phyloP scores from a whole-genome alignment of 1,140 invertebrate genomes.

The Drosophila erecta region DNA sequence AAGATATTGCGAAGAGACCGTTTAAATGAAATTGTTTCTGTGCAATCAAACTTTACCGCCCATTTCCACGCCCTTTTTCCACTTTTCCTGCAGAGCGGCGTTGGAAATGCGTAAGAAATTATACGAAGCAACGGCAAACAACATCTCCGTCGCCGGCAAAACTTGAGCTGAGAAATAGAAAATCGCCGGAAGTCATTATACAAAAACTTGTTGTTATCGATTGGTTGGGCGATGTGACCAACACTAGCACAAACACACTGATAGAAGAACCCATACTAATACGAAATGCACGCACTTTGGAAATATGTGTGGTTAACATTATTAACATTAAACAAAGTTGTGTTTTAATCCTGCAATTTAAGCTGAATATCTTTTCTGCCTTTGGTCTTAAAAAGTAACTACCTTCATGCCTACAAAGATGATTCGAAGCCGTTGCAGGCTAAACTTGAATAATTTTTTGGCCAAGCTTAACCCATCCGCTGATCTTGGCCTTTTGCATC shows the following conservation, averaged over 20 bases:
- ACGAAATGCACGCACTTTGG: conserved; percentile 12
- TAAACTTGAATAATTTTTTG: conserved; percentile 55
- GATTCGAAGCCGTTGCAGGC: conserved; percentile 26
- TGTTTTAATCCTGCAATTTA: not conserved
- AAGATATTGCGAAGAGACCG: too few species aligned
- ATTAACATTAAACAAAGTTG: not conserved
- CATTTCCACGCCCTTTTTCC: not conserved
- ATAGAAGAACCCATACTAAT: conserved; percentile 5
- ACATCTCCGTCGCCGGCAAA: conserved; percentile 64
- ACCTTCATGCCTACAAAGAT: too few species aligned
- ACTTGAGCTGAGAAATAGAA: conserved; percentile 80
- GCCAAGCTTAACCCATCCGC: conserved; percentile 41
- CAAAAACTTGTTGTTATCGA: conserved; percentile 82
- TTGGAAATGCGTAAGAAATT: conserved; percentile 81
- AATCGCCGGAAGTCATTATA: conserved; percentile 83
- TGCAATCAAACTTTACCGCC: conserved; percentile 1
- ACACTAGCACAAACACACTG: conserved; percentile 24
- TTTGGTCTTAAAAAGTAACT: too few species aligned
- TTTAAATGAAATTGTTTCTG: conserved; percentile 2
- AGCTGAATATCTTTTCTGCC: too few species aligned
- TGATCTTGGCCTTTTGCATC: conserved; percentile 22
- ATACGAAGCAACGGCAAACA: conserved; percentile 66
- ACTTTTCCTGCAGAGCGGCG: conserved; percentile 37
- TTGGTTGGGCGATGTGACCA: conserved; percentile 75
- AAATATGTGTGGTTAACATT: not conserved